Conservation (phyloP, 2,888 invertebrate genomes). For the Pheosia gnoma region DNA sequence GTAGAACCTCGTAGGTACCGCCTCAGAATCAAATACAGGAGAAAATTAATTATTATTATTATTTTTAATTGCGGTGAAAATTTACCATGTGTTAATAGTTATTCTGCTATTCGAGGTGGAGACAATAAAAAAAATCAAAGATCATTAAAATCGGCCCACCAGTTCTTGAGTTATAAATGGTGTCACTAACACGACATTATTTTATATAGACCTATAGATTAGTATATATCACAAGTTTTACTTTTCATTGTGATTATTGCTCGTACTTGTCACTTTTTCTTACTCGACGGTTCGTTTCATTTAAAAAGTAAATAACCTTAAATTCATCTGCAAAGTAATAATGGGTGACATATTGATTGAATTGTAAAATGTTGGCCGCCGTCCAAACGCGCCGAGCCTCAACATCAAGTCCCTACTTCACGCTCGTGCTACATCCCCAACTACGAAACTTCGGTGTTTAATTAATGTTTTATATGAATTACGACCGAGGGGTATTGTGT, state of each 20-base stretch:
- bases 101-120: too few relatives aligned
- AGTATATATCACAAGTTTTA: conserved; percentile 2
- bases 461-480: conserved; percentile 4
- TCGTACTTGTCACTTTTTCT: background rate
- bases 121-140: too few relatives aligned
- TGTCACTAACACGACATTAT: too few relatives aligned
- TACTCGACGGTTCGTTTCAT: background rate
- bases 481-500: conserved; percentile 5
- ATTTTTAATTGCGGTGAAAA: too few relatives aligned
- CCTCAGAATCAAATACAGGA: too few relatives aligned
- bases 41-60: too few relatives aligned
- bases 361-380: conserved; percentile 47
- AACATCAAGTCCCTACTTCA: conserved; percentile 45
- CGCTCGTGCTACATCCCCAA: conserved; percentile 34
- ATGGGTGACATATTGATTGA: conserved; percentile 48
- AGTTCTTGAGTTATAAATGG: too few relatives aligned
- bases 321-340: background rate
- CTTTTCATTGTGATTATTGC: background rate
- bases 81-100: too few relatives aligned
- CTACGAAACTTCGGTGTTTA: conserved; percentile 20
- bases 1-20: too few relatives aligned
- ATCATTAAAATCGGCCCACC: too few relatives aligned
- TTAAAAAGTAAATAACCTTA: background rate
- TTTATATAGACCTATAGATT: too few relatives aligned
- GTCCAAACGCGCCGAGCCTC: conserved; percentile 39